Evolutionary conservation across 2,888 invertebrate species (phyloP), one percentile per base, ranked within the genome.

Genomic region (Eristalis arbustorum): DNA sequence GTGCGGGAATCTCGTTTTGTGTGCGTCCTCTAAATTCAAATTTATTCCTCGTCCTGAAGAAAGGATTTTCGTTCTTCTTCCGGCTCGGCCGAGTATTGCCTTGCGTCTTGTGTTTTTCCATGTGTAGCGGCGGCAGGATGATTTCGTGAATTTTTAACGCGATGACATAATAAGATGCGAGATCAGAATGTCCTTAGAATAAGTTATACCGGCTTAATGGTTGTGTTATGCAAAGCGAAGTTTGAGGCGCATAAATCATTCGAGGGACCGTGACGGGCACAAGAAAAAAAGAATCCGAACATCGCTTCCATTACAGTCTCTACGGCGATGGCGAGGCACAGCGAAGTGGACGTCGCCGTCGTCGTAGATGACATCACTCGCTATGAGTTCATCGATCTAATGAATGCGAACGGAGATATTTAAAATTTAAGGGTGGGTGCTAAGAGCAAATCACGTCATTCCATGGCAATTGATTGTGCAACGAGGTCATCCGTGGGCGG

Each of bases 31-130:
- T 18, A 56, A 71, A 82, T 82, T 76, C 82, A 82, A 82, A 82
- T 81, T 81, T 81, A 81, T 81, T 81, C 81, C 64, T 31, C 14
- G 76, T 72, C 61, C 49, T 72, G 71, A 40, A 40, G 56, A 76
- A 76, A 62, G 67, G 67, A 67, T 64, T 81, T 40, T 37, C 25
- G 67, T 62, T 64, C 75, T 40, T 37, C 25, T 34, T 57, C 3
- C 18, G 5, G 42, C 59, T 25, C 11, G 10, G 11, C 31, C 31
- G 31, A 31, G 31, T n/a, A n/a, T n/a, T n/a, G n/a, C 56, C 8
- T 18, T 56, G 37, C 13, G 2, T 10, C 37, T 11, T 37, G 37
- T 37, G 49, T 59, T 42, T 67, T 63, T 61, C 56, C 23, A 37
- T 67, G 67, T 62, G n/a, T 61, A 42, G 63, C 80, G 68, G 68